Evolutionary conservation across 2,797 vertebrate genomes (phyloP).

Genomic region (Etheostoma nigrum): DNA sequence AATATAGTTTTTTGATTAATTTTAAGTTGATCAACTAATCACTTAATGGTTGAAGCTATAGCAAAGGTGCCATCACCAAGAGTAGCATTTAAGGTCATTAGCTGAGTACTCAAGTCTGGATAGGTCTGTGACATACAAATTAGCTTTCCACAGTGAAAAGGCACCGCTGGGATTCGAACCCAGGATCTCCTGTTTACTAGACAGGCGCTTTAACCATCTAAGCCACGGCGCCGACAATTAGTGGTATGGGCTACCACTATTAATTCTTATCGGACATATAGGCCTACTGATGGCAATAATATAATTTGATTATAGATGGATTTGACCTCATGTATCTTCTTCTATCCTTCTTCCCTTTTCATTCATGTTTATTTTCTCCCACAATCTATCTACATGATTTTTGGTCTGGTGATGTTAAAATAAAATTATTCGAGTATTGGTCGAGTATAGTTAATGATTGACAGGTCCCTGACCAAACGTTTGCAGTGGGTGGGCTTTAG

Average conservation of each 20-base stretch:
- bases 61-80: too few species aligned
- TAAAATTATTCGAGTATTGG: too few species aligned
- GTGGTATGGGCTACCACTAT: rapidly evolving
- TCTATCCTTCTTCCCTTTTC: too few species aligned
- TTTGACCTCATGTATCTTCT: too few species aligned
- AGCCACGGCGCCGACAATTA: constrained; percentile 52
- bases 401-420: too few species aligned
- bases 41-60: too few species aligned
- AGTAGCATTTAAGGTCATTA: too few species aligned
- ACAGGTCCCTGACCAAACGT: constrained; percentile 23
- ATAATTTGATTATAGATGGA: too few species aligned
- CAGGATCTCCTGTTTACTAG: constrained; percentile 74
- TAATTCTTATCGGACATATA: too few species aligned
- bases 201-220: constrained; percentile 75
- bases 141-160: constrained; percentile 11
- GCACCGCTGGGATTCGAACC: constrained; percentile 70
- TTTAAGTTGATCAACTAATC: too few species aligned
- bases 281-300: neutral
- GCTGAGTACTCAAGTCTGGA: rapidly evolving
- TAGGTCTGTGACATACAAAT: too few species aligned
- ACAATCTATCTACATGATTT: neutral
- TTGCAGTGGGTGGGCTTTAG: constrained; percentile 52
- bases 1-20: too few species aligned
- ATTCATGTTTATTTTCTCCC: neutral
- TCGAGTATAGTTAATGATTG: constrained; percentile 19